Percentiles rank a stretch among this genome's conserved stretches.
Evolutionary conservation across 2,113 vertebrate species (phyloP).

Genomic region (Phycodurus eques): DNA sequence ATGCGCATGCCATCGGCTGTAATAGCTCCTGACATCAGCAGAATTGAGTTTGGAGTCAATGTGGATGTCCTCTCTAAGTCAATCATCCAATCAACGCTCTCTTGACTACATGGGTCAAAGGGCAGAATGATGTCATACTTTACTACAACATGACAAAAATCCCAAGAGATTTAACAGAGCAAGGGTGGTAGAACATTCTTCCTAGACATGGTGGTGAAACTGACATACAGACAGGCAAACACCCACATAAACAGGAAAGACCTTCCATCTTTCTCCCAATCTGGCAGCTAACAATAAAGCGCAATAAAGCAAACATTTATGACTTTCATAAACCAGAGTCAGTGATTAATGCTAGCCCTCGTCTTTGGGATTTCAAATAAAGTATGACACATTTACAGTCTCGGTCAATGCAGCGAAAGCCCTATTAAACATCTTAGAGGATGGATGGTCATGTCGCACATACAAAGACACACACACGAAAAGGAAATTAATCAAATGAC

Average conservation of each 20-base stretch:
- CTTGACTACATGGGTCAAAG: constrained; percentile 65
- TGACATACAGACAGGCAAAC: constrained; percentile 13
- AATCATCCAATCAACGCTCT: constrained; percentile 71
- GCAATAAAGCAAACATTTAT: constrained; percentile 81
- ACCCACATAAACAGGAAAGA: constrained; percentile 29
- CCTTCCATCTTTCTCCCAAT: constrained; percentile 60
- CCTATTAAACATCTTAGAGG: constrained; percentile 70
- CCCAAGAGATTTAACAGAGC: constrained; percentile 23
- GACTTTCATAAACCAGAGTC: constrained; percentile 81
- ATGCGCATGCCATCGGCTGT: constrained; percentile 58
- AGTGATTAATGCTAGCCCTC: constrained; percentile 79
- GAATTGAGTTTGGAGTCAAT: constrained; percentile 74
- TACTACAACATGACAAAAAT: constrained; percentile 72
- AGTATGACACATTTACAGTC: constrained; percentile 79
- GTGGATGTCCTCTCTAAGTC: constrained; percentile 67
- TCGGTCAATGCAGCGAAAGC: constrained; percentile 71
- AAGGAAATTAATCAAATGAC: constrained; percentile 64
- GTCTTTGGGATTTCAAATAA: constrained; percentile 81
- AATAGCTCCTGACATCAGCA: constrained; percentile 72
- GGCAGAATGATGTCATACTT: constrained; percentile 72
- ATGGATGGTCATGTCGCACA: constrained; percentile 52
- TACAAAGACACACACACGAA: constrained; percentile 13
- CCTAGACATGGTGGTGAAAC: constrained; percentile 20
- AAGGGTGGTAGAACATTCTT: constrained; percentile 31
- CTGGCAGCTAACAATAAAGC: constrained; percentile 73